A percentile compares a stretch with the other conserved stretches of the same genome.
phyloP scores from a whole-genome alignment of 2,888 invertebrate species.

The Pseudococcus longispinus region DNA sequence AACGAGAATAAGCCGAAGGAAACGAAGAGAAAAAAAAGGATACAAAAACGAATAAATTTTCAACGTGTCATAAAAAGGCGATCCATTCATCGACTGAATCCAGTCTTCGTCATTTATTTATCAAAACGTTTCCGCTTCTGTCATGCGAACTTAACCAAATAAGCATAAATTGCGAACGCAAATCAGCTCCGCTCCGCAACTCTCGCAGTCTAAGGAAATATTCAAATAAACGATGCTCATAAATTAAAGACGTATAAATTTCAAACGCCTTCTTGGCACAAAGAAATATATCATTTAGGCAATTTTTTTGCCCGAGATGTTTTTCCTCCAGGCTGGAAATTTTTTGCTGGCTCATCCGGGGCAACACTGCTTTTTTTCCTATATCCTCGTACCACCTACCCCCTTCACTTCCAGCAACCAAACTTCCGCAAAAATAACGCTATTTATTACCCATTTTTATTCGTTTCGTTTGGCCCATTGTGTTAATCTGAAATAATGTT shows the following conservation, averaged over 20 bases:
- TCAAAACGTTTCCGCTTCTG: conserved; percentile 14
- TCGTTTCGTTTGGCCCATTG: conserved; percentile 55
- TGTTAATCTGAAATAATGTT: conserved; percentile 54
- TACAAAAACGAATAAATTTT: conserved; percentile 17
- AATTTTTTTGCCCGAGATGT: background rate
- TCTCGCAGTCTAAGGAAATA: background rate
- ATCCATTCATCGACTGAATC: conserved; percentile 24
- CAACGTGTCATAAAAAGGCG: conserved; percentile 28
- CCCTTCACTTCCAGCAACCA: background rate
- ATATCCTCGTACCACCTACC: background rate
- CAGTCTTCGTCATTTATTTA: conserved; percentile 15
- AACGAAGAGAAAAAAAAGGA: background rate
- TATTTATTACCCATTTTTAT: conserved; percentile 57
- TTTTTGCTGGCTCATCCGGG: conserved; percentile 13
- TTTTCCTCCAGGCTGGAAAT: background rate
- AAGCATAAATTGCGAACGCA: conserved; percentile 12
- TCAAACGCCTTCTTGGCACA: conserved; percentile 31
- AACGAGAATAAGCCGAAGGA: background rate
- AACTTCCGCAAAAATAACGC: conserved; percentile 46
- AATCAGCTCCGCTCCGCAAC: background rate
- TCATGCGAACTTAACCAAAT: conserved; percentile 36
- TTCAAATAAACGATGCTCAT: conserved; percentile 37
- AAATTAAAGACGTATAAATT: conserved; percentile 40
- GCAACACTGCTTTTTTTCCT: conserved; percentile 41
- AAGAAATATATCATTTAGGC: conserved; percentile 30